phyloP scores from a whole-genome alignment of 64 coral and sea anemone genomes.

The Trachythela sp. region DNA sequence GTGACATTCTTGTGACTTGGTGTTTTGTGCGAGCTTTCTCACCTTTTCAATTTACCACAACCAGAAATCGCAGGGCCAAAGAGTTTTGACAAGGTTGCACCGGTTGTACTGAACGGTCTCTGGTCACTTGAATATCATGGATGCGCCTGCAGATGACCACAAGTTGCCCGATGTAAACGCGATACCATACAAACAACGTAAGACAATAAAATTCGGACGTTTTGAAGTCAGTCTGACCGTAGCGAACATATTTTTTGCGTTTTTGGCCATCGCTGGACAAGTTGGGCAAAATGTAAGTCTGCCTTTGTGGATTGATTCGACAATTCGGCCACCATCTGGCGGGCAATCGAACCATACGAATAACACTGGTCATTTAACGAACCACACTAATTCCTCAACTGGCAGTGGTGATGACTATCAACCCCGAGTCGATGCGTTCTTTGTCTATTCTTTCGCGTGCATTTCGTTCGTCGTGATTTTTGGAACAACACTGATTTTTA shows the following conservation, averaged over 20 bases:
- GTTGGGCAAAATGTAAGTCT: conserved; percentile 71
- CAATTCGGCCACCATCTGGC: background rate
- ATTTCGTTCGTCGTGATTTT: conserved; percentile 77
- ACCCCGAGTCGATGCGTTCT: conserved; percentile 64
- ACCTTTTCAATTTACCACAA: too few relatives aligned
- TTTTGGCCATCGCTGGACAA: conserved; percentile 40
- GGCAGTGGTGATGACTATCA: background rate
- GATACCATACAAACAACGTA: background rate
- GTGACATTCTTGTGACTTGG: too few relatives aligned
- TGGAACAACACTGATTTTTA: conserved; percentile 44
- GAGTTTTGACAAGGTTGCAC: too few relatives aligned
- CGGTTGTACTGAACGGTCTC: too few relatives aligned
- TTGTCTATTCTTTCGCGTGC: conserved; percentile 71
- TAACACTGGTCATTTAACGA: background rate
- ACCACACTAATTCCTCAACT: background rate
- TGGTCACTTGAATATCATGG: background rate
- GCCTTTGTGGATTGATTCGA: conserved; percentile 76
- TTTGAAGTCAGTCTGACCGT: conserved; percentile 25
- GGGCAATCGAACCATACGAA: background rate
- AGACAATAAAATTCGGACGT: conserved; percentile 38
- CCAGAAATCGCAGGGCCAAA: too few relatives aligned
- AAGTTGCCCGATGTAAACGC: background rate
- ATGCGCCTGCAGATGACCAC: background rate
- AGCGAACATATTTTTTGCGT: conserved; percentile 71
- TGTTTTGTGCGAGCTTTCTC: too few relatives aligned